Conservation (phyloP, 2,888 invertebrate genomes). For the Thymelicus lineola region DNA sequence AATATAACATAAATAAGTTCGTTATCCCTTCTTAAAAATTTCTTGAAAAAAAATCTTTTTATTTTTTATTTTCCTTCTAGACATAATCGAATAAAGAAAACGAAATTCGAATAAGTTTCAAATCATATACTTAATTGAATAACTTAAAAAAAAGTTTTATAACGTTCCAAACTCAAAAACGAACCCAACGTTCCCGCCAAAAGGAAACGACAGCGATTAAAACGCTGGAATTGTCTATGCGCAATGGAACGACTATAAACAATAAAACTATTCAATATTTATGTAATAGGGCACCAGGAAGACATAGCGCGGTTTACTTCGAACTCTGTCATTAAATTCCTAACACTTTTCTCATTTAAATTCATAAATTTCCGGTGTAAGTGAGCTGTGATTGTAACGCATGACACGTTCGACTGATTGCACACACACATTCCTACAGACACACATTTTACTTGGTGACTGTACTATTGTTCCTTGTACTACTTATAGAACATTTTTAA, state of each 20-base stretch:
- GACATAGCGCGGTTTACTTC: slow-evolving; percentile 62
- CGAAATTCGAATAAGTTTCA: too few species aligned
- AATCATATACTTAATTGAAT: too few species aligned
- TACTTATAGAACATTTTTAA: background rate
- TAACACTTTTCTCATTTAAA: slow-evolving; percentile 84
- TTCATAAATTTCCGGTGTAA: slow-evolving; percentile 84
- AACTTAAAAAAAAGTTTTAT: too few species aligned
- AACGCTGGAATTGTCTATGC: slow-evolving; percentile 56
- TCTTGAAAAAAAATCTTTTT: too few species aligned
- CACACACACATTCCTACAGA: slow-evolving; percentile 64
- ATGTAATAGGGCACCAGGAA: slow-evolving; percentile 68
- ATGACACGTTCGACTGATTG: slow-evolving; percentile 77
- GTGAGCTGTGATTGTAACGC: slow-evolving; percentile 68
- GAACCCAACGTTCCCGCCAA: slow-evolving; percentile 17
- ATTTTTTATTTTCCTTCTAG: too few species aligned
- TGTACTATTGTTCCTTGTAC: background rate
- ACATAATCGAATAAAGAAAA: too few species aligned
- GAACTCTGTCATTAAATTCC: slow-evolving; percentile 80
- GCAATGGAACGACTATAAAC: slow-evolving; percentile 56
- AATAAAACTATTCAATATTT: slow-evolving; percentile 72
- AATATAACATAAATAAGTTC: too few species aligned
- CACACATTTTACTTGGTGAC: slow-evolving; percentile 53
- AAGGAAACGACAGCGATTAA: slow-evolving; percentile 47
- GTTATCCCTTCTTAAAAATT: too few species aligned
- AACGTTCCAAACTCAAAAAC: slow-evolving; percentile 6